phyloP scores from a whole-genome alignment of 2,113 vertebrate species.

The Serranochromis macrocephalus region DNA sequence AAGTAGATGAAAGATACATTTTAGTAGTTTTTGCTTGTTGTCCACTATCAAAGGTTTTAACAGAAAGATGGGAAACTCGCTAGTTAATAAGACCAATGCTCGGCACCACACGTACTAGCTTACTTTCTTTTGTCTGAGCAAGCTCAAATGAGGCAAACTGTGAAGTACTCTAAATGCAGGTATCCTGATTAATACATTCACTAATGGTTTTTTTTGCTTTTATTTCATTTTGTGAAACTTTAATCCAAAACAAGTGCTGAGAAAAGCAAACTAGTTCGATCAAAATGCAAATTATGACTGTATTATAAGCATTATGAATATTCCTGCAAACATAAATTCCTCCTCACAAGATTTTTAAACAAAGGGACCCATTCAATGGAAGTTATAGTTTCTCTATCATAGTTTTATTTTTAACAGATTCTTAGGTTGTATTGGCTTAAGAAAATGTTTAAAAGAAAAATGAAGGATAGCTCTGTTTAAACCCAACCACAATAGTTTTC shows the following conservation, averaged over 20 bases:
- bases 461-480: neutral
- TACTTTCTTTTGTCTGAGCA: neutral
- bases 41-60: neutral
- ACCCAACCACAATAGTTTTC: neutral
- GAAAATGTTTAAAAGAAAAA: neutral
- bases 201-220: neutral
- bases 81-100: neutral
- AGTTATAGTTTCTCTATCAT: neutral
- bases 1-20: neutral
- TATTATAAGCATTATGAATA: neutral
- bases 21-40: neutral
- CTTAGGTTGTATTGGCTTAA: neutral
- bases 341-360: neutral
- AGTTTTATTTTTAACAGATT: neutral
- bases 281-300: neutral
- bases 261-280: accelerated
- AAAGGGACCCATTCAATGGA: neutral
- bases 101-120: neutral
- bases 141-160: neutral
- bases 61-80: neutral
- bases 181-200: neutral
- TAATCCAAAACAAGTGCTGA: neutral
- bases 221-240: neutral
- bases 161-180: neutral
- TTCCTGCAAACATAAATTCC: neutral